Conservation (phyloP, 2,888 invertebrate genomes). For the Hemithea aestivaria region DNA sequence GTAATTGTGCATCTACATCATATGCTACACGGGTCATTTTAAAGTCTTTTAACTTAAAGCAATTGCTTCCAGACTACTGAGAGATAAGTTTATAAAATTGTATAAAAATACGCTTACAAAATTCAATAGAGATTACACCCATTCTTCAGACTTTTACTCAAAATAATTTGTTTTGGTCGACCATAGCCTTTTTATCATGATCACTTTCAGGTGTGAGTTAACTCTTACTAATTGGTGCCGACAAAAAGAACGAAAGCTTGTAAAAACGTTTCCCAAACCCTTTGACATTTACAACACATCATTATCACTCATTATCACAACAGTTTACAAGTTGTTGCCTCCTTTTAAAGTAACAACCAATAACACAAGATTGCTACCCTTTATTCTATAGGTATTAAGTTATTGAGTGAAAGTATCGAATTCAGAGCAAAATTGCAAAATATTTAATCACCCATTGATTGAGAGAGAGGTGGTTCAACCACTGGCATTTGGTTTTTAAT, state of each 20-base stretch:
- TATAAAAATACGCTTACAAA: too few relatives aligned
- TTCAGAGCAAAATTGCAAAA: slow-evolving; percentile 40
- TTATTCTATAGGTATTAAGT: slow-evolving; percentile 8
- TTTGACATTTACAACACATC: slow-evolving; percentile 4
- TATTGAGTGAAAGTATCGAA: slow-evolving; percentile 37
- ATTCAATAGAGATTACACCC: too few relatives aligned
- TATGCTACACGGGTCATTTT: too few relatives aligned
- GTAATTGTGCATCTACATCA: too few relatives aligned
- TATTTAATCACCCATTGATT: slow-evolving; percentile 27
- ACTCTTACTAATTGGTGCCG: too few relatives aligned
- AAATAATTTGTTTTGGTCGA: too few relatives aligned
- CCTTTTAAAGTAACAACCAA: slow-evolving; percentile 5
- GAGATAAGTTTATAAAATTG: too few relatives aligned
- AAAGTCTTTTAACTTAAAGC: too few relatives aligned
- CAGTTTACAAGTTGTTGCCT: slow-evolving; percentile 3
- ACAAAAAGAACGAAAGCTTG: slow-evolving; percentile 1
- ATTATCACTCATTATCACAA: slow-evolving; percentile 2
- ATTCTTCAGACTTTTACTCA: too few relatives aligned
- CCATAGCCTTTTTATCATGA: too few relatives aligned
- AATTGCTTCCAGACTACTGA: too few relatives aligned
- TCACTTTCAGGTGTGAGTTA: too few relatives aligned
- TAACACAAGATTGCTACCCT: slow-evolving; percentile 3
- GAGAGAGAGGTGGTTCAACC: slow-evolving; percentile 29
- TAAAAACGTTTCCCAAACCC: slow-evolving; percentile 7
- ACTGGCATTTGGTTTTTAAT: slow-evolving; percentile 26